Evolutionary conservation across 1,140 invertebrate species (phyloP).

Genomic region (Meloidogyne chitwoodi): DNA sequence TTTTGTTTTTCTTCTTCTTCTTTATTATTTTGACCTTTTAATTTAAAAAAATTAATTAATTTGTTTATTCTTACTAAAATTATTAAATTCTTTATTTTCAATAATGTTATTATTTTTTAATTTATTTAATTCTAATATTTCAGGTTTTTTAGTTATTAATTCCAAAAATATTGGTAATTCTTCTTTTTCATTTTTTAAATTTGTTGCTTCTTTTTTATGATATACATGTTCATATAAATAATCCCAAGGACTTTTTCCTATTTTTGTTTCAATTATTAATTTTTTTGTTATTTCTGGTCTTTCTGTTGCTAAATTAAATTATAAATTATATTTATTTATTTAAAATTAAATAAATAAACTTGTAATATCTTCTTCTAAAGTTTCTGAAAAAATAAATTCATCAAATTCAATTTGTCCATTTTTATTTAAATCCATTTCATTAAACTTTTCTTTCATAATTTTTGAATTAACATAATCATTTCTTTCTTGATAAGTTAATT

Average conservation of each 20-base stretch:
- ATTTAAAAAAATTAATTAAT: not conserved
- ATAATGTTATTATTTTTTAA: too few species aligned
- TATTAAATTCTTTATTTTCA: too few species aligned
- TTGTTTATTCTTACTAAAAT: too few species aligned
- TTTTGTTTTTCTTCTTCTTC: not conserved
- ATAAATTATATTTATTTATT: too few species aligned
- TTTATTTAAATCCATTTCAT: not conserved
- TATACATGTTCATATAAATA: too few species aligned
- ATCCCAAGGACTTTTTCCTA: not conserved
- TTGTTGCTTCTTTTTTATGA: too few species aligned
- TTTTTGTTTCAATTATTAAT: not conserved
- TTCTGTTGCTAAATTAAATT: not conserved
- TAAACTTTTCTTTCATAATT: not conserved
- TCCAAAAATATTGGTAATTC: not conserved
- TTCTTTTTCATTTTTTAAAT: not conserved
- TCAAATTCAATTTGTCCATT: not conserved
- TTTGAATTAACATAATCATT: not conserved
- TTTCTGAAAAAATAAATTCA: not conserved
- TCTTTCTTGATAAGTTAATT: not conserved
- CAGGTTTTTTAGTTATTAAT: not conserved
- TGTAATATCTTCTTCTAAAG: not conserved
- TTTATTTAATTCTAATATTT: not conserved
- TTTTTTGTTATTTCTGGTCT: not conserved
- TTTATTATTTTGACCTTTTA: not conserved
- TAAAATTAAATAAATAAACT: too few species aligned